Conservation (phyloP, 2,113 vertebrate genomes). For the Marmota flaviventris region DNA sequence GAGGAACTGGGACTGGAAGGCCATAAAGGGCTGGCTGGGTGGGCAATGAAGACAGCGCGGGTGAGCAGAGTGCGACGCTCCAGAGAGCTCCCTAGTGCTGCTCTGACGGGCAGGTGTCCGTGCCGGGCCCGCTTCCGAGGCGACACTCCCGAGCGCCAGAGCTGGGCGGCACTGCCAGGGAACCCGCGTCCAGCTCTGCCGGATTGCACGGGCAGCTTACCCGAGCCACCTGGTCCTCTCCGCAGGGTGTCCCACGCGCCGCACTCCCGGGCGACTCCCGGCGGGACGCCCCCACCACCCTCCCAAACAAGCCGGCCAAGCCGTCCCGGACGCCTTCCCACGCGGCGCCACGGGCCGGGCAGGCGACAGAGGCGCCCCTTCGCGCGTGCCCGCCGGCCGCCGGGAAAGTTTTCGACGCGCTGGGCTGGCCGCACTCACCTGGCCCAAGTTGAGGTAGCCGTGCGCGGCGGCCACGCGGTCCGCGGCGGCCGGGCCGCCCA, state of each 20-base stretch:
- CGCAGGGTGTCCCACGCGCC: neutral
- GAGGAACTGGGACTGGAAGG: neutral
- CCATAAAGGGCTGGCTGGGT: too few species aligned
- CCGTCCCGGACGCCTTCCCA: neutral
- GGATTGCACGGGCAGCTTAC: neutral
- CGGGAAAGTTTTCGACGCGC: conserved; percentile 63
- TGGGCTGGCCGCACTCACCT: conserved; percentile 87
- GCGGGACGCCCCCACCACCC: neutral
- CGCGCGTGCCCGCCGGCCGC: neutral
- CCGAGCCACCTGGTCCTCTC: neutral
- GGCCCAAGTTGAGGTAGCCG: conserved; percentile 94
- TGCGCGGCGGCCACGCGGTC: conserved; percentile 91
- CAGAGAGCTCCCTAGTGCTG: neutral
- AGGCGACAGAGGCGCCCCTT: neutral
- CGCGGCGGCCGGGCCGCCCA: conserved; percentile 90
- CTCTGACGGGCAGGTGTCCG: conserved; percentile 60
- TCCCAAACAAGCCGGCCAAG: neutral
- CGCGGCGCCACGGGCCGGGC: neutral
- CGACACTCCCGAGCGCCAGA: neutral
- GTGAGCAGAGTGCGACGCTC: neutral
- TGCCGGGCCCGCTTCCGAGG: too few species aligned
- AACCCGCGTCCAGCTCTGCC: neutral
- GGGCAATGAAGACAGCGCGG: neutral
- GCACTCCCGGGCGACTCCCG: too few species aligned
- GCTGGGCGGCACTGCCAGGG: neutral